Evolutionary conservation across 2,888 invertebrate genomes (phyloP).

Genomic region (Hypercompe scribonia): DNA sequence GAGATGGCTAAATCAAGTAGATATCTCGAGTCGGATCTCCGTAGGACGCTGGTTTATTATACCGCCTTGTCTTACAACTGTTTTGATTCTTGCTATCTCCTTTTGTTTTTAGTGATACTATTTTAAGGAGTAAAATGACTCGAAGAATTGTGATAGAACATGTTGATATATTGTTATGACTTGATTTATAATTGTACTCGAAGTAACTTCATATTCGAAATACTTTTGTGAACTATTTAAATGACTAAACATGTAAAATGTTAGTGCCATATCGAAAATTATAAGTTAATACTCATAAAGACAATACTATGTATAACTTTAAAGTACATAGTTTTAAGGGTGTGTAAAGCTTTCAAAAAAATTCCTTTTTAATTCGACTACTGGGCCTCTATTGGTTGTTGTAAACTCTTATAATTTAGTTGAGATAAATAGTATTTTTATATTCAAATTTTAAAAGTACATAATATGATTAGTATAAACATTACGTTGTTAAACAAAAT

Average conservation of each 20-base stretch:
- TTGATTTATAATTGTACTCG: not conserved
- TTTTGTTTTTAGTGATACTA: constrained; percentile 47
- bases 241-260: no score
- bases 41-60: constrained; percentile 64
- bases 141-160: not conserved
- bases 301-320: no score
- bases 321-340: no score
- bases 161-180: not conserved
- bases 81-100: constrained; percentile 48
- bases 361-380: no score
- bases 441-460: not conserved
- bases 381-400: no score
- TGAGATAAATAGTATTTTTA: no score
- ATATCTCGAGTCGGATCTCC: constrained; percentile 77
- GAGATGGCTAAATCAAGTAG: constrained; percentile 79
- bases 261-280: no score
- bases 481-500: not conserved
- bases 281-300: no score
- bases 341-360: no score
- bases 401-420: no score
- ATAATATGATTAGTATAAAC: not conserved
- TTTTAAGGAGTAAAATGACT: constrained; percentile 32
- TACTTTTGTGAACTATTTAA: not conserved
- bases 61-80: constrained; percentile 50
- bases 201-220: not conserved